Evolutionary conservation across 2,888 invertebrate species (phyloP), one percentile per base, ranked within the genome.

Genomic region (Caenorhabditis sinica): DNA sequence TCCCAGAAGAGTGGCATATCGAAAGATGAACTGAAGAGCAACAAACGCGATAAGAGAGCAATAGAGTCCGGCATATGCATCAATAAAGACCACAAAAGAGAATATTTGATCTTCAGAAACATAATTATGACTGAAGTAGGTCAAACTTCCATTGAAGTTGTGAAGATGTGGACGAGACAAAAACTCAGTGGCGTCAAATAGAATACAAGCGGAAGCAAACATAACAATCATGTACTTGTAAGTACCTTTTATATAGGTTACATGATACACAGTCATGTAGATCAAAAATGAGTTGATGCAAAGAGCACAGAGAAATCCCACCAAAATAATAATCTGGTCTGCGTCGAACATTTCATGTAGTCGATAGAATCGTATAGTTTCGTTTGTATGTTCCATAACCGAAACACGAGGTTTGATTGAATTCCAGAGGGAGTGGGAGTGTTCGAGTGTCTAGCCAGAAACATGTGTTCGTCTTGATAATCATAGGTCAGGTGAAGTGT

Each of bases 171-270:
- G 73, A 8, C 73, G 73, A 23, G 61, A 36, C 2, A 73, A 33
- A 11, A 73, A 28, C 49, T 73, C 73, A 2, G 25, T 17, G 8
- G 51, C 49, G 17, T 61, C 45, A 20, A 63, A 73, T n/a, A 72
- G 9, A 23, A 72, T n/a, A 23, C 72, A 60, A 0, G 45, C 11
- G 11, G n/a, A 25, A 0, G 72, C 72, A 30, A 72, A 72, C 9
- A 72, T 60, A n/a, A 72, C 60, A 2, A 72, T 61, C 72, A 72
- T 73, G 36, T 51, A 63, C 33, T 61, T 73, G 17, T 63, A 73
- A 9, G 73, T 63, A 8, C 73, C 73, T 30, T 51, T 61, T 20
- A 73, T 73, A 23, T 51, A 63, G 9, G 61, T 51, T 3, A 51
- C 40, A 25, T 60, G 61, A 15, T 17, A 9, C 0, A 36, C 15